These are phyloP conservation scores for Australoheros facetus DNA, from an alignment of 2,797 vertebrate species.

Conservation along the genomic window DNA sequence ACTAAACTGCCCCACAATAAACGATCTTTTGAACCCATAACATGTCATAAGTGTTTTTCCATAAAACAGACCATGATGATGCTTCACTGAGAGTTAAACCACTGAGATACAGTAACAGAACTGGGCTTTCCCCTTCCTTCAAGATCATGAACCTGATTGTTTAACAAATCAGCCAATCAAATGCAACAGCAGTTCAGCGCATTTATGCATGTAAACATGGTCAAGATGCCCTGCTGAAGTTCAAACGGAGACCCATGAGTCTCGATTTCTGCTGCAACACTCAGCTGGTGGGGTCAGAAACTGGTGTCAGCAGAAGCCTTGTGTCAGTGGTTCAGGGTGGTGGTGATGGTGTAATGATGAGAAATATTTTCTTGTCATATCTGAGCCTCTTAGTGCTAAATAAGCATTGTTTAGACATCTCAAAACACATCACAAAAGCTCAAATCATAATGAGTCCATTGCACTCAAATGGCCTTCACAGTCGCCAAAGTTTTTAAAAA, in stretches of 20 bases:
- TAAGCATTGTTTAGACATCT: not conserved
- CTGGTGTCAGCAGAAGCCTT: not conserved
- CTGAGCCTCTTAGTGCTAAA: not conserved
- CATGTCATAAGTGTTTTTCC: constrained; percentile 34
- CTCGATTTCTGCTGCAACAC: not conserved
- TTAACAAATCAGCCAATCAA: not conserved
- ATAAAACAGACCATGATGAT: constrained; percentile 21
- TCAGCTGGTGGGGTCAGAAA: not conserved
- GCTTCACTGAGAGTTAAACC: not conserved
- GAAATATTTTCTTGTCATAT: not conserved
- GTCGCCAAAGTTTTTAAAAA: not conserved
- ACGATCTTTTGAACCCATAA: constrained; percentile 43
- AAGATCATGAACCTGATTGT: not conserved
- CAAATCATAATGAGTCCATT: not conserved
- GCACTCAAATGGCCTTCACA: not conserved
- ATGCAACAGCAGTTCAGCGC: not conserved
- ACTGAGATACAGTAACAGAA: not conserved
- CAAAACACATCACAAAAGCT: not conserved
- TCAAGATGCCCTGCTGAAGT: not conserved
- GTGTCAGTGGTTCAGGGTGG: not conserved
- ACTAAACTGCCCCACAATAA: constrained; percentile 22
- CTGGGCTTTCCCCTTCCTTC: not conserved
- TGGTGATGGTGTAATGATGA: not conserved
- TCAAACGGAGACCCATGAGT: rapidly evolving
- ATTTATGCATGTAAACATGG: not conserved